These are phyloP conservation scores for Phaenicophaeus curvirostris DNA, from an alignment of 2,797 vertebrate genomes.

Conservation along the genomic window DNA sequence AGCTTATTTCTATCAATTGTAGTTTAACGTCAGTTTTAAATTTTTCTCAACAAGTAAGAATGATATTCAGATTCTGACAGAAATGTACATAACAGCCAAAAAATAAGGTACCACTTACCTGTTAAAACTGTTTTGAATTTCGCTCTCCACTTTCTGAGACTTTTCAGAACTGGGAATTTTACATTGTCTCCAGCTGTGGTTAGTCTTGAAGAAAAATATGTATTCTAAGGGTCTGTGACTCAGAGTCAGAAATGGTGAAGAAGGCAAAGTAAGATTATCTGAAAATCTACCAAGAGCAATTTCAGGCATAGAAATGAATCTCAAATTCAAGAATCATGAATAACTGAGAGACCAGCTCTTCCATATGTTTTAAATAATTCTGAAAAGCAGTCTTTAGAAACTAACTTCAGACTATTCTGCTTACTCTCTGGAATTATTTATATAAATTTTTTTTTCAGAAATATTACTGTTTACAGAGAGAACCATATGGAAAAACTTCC, in stretches of 20 bases:
- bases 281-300: neutral
- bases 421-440: constrained; percentile 30
- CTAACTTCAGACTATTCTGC: neutral
- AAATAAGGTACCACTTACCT: neutral
- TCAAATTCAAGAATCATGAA: constrained; percentile 3
- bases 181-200: neutral
- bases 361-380: constrained; percentile 55
- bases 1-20: neutral
- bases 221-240: neutral
- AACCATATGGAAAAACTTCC: constrained; percentile 43
- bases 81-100: neutral
- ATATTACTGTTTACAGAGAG: constrained; percentile 18
- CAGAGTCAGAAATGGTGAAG: neutral
- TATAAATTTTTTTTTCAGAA: constrained; percentile 29
- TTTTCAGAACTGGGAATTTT: constrained; percentile 4
- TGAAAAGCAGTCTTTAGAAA: neutral
- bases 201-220: neutral
- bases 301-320: constrained; percentile 17
- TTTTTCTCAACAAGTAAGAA: neutral
- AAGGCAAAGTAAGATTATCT: constrained; percentile 3
- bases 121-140: neutral
- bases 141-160: neutral
- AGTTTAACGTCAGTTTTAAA: neutral
- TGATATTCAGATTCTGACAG: neutral
- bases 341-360: neutral